phyloP scores from a whole-genome alignment of 2,888 invertebrate species.

The Chrysolina haemoptera region DNA sequence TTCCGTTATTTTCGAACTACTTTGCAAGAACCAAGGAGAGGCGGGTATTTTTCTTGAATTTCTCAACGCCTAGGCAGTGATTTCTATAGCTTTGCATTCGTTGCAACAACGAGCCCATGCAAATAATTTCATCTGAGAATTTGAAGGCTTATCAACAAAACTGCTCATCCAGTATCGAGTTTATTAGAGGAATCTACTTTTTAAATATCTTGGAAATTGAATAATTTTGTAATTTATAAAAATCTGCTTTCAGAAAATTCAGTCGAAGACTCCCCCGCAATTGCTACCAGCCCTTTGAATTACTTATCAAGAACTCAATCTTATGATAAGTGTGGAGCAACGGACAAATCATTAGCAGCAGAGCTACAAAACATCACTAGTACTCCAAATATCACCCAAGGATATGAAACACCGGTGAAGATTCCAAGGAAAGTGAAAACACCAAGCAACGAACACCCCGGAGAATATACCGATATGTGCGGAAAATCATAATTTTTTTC shows the following conservation, averaged over 20 bases:
- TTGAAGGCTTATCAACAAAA: no score
- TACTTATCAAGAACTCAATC: conserved; percentile 59
- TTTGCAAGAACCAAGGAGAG: no score
- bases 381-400: conserved; percentile 45
- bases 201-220: no score
- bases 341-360: conserved; percentile 58
- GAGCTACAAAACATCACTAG: conserved; percentile 48
- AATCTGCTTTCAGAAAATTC: conserved; percentile 38
- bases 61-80: no score
- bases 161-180: no score
- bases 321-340: conserved; percentile 62
- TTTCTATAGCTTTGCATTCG: no score
- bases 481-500: conserved; percentile 36
- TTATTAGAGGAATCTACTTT: no score
- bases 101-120: no score
- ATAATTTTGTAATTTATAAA: background rate
- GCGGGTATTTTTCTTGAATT: no score
- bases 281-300: conserved; percentile 54
- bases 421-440: conserved; percentile 58
- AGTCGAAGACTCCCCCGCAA: conserved; percentile 38
- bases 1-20: no score
- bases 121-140: no score
- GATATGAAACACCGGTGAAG: conserved; percentile 68
- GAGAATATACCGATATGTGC: conserved; percentile 67
- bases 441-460: conserved; percentile 65